Evolutionary conservation across 2,888 invertebrate genomes (phyloP), one percentile per base, ranked within the genome.

Genomic region (Meta bourneti): DNA sequence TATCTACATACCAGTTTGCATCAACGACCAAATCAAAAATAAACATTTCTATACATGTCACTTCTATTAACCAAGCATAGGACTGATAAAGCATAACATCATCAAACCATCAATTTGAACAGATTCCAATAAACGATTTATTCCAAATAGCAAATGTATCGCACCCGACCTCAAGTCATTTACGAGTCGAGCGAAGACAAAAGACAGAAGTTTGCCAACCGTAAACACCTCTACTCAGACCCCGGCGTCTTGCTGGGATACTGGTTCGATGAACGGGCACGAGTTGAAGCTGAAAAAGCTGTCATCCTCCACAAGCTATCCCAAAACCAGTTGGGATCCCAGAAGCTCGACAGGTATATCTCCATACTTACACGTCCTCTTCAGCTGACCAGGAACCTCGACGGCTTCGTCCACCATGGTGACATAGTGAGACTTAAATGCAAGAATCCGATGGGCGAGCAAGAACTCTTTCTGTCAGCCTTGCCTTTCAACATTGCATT

Each of bases 181-280:
- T 81, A 71, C n/a, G 81, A 88, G 75, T 81, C 75, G n/a, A 81
- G 61, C 16, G 13, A 75, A 0, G 88, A 88, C 48, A 74, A 69
- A n/a, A 78, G 78, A 19, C 51, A 84, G 16, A 34, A 54, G 6
- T 83, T 79, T 49, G 83, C 89, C 19, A 77, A 71, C 49, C 78
- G 78, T 72, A 34, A 9, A 34, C 77, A 91, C n/a, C 34, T 51
- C 1, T 91, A 91, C 51, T 20, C 48, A 0, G 86, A 91, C 49
- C 61, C 52, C 6, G 86, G 86, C 0, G 90, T 91, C 16, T 74
- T 91, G 13, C 6, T 91, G 6, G 82, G 82, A 11, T 77, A 81
- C 49, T 91, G 90, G 90, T 91, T 86, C 69, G 90, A 91, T 11
- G 90, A 91, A 52, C 51, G 90, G 0, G 90, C 90, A 1, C 81